Base-by-base conservation (phyloP, 2,888 invertebrate species). In the Tuberolachnus salignus region DNA sequence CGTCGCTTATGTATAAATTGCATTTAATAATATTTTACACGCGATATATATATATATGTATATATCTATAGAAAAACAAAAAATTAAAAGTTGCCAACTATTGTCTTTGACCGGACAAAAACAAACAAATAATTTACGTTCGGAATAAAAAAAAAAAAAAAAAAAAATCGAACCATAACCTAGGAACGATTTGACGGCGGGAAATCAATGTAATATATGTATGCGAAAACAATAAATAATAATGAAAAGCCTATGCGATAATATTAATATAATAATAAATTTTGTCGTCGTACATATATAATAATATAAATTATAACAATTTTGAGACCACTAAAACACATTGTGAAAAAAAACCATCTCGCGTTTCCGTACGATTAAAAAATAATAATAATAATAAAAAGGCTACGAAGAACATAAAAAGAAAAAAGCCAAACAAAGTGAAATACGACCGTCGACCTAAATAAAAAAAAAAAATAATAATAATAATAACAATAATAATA, bases 261-360 rank as follows among this genome's bases (percentile, higher is more conserved):
- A 49, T 44, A 49, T 23, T 1, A n/a, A 21, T 67, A 51, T 26
- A 46, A 49, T 16, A 59, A 26, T n/a, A 19, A 34, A 34, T 61
- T 9, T 34, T 14, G 72, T 59, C 26, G n/a, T 63, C 44, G 26
- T 66, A 55, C n/a, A n/a, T n/a, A n/a, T n/a, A n/a, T n/a, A n/a
- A n/a, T 66, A 51, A 73, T 42, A 55, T 34, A 42, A 21, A 69
- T 53, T 42, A 53, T 51, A 49, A 49, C 53, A 75, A 75, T 67
- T 78, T 78, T 69, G 78, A 78, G 78, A 78, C 78, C 69, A 78
- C 69, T 78, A 57, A 44, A 75, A 78, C 57, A 51, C 13, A 6
- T 34, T 6, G 8, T 19, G 23, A 42, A 53, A 19, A 46, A 49
- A 59, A 61, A 59, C 21, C 19, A n/a, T 51, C 83, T 86, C 85